These are phyloP conservation scores for Elachura formosa DNA, from an alignment of 2,113 vertebrate genomes.

Conservation along the genomic window DNA sequence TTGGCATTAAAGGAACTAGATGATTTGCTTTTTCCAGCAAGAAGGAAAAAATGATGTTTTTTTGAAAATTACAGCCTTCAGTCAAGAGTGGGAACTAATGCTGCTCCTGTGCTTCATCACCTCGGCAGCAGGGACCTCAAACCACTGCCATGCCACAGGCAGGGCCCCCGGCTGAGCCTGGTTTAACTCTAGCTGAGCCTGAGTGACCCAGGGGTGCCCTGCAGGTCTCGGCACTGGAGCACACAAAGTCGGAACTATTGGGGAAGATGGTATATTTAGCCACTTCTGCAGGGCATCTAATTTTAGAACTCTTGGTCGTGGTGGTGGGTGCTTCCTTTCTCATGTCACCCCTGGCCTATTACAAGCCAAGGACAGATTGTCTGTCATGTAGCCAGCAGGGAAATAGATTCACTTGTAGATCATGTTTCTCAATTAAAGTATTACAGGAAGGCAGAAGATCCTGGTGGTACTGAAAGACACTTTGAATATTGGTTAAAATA, in stretches of 20 bases:
- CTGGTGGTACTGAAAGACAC: constrained; percentile 75
- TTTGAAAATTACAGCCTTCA: constrained; percentile 39
- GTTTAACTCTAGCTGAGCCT: background rate
- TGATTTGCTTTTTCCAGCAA: constrained; percentile 40
- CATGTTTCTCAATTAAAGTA: constrained; percentile 83
- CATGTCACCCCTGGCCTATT: constrained; percentile 78
- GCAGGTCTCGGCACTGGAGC: constrained; percentile 17
- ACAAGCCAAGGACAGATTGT: constrained; percentile 80
- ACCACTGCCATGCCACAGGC: background rate
- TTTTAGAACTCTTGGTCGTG: constrained; percentile 75
- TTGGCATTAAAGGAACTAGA: background rate
- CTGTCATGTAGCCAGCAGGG: constrained; percentile 75
- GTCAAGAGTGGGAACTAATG: background rate
- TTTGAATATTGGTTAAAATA: constrained; percentile 67
- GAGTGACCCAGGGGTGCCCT: background rate
- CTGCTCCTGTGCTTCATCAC: background rate
- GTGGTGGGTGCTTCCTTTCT: constrained; percentile 77
- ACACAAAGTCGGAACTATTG: constrained; percentile 71
- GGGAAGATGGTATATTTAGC: constrained; percentile 77
- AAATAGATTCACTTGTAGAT: constrained; percentile 80
- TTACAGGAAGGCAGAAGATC: constrained; percentile 76
- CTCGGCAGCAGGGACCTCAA: background rate
- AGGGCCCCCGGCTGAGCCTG: background rate
- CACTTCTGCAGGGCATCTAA: constrained; percentile 78
- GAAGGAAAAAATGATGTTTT: background rate